Conservation (phyloP, 2,797 vertebrate genomes). For the Esox lucius region DNA sequence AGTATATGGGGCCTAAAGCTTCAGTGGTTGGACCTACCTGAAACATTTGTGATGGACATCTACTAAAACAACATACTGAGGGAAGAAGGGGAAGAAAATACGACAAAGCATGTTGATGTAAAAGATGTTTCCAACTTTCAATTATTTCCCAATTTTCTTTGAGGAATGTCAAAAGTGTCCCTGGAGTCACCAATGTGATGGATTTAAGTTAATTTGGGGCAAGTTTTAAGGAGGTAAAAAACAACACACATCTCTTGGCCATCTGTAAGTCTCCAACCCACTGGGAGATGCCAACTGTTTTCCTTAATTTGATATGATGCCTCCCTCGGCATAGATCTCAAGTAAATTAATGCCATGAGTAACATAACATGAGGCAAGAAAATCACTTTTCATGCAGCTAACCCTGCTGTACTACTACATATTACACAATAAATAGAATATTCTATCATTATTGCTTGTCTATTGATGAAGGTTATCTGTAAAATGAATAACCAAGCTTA, state of each 20-base stretch:
- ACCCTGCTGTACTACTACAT: neutral
- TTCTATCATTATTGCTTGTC: conserved; percentile 22
- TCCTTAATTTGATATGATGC: conserved; percentile 58
- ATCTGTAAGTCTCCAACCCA: conserved; percentile 52
- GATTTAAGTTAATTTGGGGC: conserved; percentile 54
- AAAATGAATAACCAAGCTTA: conserved; percentile 20
- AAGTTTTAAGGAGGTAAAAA: conserved; percentile 54
- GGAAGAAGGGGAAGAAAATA: conserved; percentile 8
- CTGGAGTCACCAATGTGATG: conserved; percentile 34
- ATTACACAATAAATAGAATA: neutral
- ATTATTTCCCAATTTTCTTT: conserved; percentile 26
- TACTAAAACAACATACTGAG: neutral
- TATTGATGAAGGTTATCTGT: conserved; percentile 5
- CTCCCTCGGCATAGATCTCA: conserved; percentile 41
- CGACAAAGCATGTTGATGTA: neutral
- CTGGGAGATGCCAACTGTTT: conserved; percentile 61
- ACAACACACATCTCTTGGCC: conserved; percentile 43
- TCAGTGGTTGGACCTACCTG: conserved; percentile 17
- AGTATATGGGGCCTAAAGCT: conserved; percentile 10
- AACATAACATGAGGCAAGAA: neutral
- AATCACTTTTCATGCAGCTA: neutral
- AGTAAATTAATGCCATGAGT: conserved; percentile 49
- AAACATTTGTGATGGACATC: conserved; percentile 6
- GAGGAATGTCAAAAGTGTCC: conserved; percentile 31
- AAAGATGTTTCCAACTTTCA: neutral